Conservation (phyloP, 2,113 vertebrate genomes). For the Empidonax traillii region DNA sequence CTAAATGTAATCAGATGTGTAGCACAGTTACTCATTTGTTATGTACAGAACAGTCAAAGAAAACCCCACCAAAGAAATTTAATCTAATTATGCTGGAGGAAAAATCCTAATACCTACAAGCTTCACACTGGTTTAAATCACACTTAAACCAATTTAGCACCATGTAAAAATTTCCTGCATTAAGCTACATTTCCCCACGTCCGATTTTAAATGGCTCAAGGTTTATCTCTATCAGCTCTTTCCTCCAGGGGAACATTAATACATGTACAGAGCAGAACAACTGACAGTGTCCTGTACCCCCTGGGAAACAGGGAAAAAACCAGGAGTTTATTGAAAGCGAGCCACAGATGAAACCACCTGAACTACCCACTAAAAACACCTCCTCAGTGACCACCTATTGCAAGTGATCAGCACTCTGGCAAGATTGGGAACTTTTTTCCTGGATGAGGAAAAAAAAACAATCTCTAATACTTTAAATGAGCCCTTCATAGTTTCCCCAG, state of each 20-base stretch:
- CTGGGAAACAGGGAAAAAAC: not conserved
- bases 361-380: not conserved
- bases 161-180: not conserved
- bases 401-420: not conserved
- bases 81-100: not conserved
- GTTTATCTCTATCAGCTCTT: not conserved
- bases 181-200: not conserved
- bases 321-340: not conserved
- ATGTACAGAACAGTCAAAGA: not conserved
- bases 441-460: too few species aligned
- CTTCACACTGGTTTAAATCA: not conserved
- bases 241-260: not conserved
- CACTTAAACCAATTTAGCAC: constrained; percentile 14
- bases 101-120: constrained; percentile 27
- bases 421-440: not conserved
- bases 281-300: not conserved
- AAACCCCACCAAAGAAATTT: not conserved
- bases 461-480: not conserved
- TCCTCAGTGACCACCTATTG: not conserved
- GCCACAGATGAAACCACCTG: not conserved
- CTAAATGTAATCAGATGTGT: not conserved
- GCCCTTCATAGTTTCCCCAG: not conserved
- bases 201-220: not conserved
- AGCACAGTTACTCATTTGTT: not conserved
- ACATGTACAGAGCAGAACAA: not conserved